Evolutionary conservation across 2,113 vertebrate genomes (phyloP), one percentile per base, ranked within the genome.

Genomic region (Stictonetta naevosa): DNA sequence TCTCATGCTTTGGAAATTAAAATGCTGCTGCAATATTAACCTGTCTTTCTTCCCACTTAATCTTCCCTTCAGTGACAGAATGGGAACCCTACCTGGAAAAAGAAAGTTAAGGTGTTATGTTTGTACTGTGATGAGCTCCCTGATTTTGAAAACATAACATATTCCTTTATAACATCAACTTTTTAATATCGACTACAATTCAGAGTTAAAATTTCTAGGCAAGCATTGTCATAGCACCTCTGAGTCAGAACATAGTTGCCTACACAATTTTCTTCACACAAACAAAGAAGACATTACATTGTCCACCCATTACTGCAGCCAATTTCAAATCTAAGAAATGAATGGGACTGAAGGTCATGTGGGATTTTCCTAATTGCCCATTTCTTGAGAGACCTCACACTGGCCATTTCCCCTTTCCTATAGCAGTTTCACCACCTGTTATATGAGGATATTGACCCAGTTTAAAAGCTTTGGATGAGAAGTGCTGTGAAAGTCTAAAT

Each of bases 401-500:
- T 40, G 20, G 25, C 21, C 14, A 13, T 28, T 71, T 63, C 31
- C 15, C 10, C 34, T 63, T 56, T 81, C 46, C 60, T 74, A 0
- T 7, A 74, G 60, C 33, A 76, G n/a, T 34, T 93, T 71, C 69
- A 66, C n/a, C 46, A 75, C 42, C 44, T 77, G 59, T 21, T 56
- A 22, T 10, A 56, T 0, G 33, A 82, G 31, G 66, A 72, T 75
- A 81, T 13, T 84, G 69, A 88, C 38, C 56, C 42, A 64, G 64
- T 92, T 86, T 75, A 86, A 95, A 93, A 83, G 73, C 73, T 86
- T n/a, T 64, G 69, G 25, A 60, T 78, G 29, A 75, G 52, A 92
- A 93, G 8, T 1, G 4, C 60, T 83, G 29, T 72, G 56, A 38
- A 82, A 92, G 53, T 84, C 48, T 82, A 59, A 92, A 91, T 82